Conservation (phyloP, 1,140 invertebrate genomes). For the Platorchestia sp. region DNA sequence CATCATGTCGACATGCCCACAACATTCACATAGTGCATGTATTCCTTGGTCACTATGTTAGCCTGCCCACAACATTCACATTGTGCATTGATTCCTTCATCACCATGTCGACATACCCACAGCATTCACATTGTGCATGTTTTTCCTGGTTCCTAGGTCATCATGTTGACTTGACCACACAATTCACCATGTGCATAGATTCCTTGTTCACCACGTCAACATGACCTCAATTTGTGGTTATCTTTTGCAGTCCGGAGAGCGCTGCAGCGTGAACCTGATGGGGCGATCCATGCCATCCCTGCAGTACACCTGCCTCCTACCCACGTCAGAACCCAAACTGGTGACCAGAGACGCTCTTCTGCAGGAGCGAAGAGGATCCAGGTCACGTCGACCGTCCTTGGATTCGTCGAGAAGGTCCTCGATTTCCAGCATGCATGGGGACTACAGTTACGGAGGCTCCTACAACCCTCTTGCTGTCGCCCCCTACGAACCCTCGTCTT, state of each 20-base stretch:
- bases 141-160: too few relatives aligned
- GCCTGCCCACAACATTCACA: too few relatives aligned
- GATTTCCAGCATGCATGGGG: not conserved
- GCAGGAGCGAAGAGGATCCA: constrained; percentile 20
- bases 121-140: too few relatives aligned
- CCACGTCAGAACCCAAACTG: constrained; percentile 61
- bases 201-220: too few relatives aligned
- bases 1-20: too few relatives aligned
- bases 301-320: constrained; percentile 65
- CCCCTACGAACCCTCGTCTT: not conserved
- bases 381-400: not conserved
- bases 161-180: too few relatives aligned
- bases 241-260: constrained; percentile 58
- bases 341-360: constrained; percentile 56
- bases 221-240: too few relatives aligned
- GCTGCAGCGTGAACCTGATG: constrained; percentile 60
- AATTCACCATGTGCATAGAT: too few relatives aligned
- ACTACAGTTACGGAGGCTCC: not conserved
- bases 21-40: too few relatives aligned
- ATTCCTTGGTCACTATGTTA: too few relatives aligned
- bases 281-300: constrained; percentile 58
- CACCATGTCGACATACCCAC: too few relatives aligned
- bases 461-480: constrained; percentile 10
- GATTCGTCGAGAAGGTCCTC: constrained; percentile 13
- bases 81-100: too few relatives aligned